Evolutionary conservation across 2,797 vertebrate species (phyloP).

Genomic region (Capromys pilorides): DNA sequence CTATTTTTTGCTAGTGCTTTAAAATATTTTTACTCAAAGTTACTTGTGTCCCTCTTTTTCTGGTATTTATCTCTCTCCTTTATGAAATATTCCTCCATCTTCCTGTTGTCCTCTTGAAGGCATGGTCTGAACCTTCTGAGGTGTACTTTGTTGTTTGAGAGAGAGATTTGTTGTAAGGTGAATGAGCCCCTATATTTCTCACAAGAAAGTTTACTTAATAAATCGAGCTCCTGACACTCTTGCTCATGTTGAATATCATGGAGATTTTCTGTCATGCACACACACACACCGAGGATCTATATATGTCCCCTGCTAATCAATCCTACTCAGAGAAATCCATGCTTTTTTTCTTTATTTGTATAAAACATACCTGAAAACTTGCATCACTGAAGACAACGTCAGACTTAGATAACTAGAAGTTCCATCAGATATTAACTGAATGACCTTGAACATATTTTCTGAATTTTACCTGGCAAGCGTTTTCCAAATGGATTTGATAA

Average conservation of each 20-base stretch:
- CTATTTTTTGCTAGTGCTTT: constrained; percentile 52
- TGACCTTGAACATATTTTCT: neutral
- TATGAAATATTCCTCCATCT: neutral
- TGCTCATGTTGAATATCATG: neutral
- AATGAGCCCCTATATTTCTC: neutral
- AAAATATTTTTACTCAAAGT: constrained; percentile 47
- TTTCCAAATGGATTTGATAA: constrained; percentile 28
- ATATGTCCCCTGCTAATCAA: neutral
- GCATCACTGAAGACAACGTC: neutral
- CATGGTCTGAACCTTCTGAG: neutral
- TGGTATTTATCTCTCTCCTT: neutral
- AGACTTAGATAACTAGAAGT: neutral
- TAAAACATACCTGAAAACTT: neutral
- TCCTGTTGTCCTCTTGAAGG: neutral
- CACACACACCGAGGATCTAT: neutral
- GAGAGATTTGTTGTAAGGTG: constrained; percentile 15
- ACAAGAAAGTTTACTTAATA: neutral
- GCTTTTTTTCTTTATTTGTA: neutral
- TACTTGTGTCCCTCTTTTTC: neutral
- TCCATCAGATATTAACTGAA: neutral
- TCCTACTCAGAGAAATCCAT: neutral
- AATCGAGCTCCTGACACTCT: neutral
- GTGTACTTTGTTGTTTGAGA: neutral
- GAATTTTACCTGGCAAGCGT: constrained; percentile 2
- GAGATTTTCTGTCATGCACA: neutral